A percentile compares a stretch with the other conserved stretches of the same genome.
phyloP scores from a whole-genome alignment of 1,140 invertebrate species.

The Drusus annulatus region DNA sequence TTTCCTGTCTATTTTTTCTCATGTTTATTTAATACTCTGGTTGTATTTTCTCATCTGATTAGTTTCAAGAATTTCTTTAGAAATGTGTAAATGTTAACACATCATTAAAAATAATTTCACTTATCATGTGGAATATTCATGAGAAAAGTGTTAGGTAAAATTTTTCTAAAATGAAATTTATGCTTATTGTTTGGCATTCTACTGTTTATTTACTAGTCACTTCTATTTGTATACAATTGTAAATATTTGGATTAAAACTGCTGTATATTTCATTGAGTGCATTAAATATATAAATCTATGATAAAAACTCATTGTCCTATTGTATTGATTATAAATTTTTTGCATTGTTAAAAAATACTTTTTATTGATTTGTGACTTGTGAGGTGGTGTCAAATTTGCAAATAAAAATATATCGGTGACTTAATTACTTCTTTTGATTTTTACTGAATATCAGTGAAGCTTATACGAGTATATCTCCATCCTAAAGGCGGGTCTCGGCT shows the following conservation, averaged over 20 bases:
- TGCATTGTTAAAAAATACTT: constrained; percentile 35
- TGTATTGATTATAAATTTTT: constrained; percentile 12
- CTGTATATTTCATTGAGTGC: constrained; percentile 11
- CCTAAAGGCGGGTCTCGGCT: too few relatives aligned
- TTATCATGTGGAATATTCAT: too few relatives aligned
- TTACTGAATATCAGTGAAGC: too few relatives aligned
- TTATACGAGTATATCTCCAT: too few relatives aligned
- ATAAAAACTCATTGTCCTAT: background rate
- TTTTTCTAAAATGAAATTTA: too few relatives aligned
- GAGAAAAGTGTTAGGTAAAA: too few relatives aligned
- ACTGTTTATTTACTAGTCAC: constrained; percentile 7
- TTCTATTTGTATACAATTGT: constrained; percentile 1
- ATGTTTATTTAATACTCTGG: too few relatives aligned
- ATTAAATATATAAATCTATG: constrained; percentile 13
- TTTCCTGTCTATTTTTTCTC: too few relatives aligned
- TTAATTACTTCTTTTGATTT: constrained; percentile 1
- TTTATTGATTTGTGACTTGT: constrained; percentile 26
- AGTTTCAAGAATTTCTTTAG: too few relatives aligned
- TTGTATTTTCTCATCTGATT: too few relatives aligned
- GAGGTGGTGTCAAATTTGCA: constrained; percentile 43
- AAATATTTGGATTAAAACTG: constrained; percentile 15
- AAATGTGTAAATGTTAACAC: too few relatives aligned
- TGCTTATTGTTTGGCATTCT: background rate
- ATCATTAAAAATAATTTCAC: too few relatives aligned
- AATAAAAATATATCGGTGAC: constrained; percentile 47